Evolutionary conservation across 2,113 vertebrate species (phyloP), one percentile per base, ranked within the genome.

Genomic region (Gambusia affinis): DNA sequence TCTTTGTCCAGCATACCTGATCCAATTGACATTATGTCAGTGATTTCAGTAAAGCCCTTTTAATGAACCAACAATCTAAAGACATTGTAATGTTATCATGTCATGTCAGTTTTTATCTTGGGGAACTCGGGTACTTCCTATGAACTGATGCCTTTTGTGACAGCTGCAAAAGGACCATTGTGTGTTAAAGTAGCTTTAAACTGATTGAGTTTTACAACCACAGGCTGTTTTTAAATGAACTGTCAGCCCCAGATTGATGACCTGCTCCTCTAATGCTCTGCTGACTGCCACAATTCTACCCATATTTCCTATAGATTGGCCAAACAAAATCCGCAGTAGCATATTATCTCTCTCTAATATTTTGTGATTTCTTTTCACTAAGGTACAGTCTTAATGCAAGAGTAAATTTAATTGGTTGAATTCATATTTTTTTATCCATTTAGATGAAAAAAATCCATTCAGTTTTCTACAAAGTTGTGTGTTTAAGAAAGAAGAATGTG

Each of bases 221-320:
- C 44, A 37, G 44, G 67, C n/a, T 73, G 84, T 85, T 83, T 28
- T 63, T 74, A 87, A 79, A 87, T 75, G 51, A 81, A 78, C 67
- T 83, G 82, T 76, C 65, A 72, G 10, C 62, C 73, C 37, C 67
- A 83, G 67, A 85, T 79, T 72, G 80, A 80, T 75, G 78, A 78
- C 68, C 22, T 24, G 51, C 42, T n/a, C 61, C 67, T 15, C 44
- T 75, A 70, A 83, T 1, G 66, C 75, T 82, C 37, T 64, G 54
- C 72, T 71, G 75, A 67, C 78, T 76, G 73, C 79, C 37, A 82
- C 69, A 80, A 37, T 80, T 60, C 74, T 75, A 31, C 60, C 80
- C 65, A 60, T 77, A 71, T 72, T 69, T 61, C 65, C 42, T 64
- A 74, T 70, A 64, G 75, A 74, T 85, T 79, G 17, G 72, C 54